Conservation (phyloP, 2,888 invertebrate genomes). For the Harmothoe impar region DNA sequence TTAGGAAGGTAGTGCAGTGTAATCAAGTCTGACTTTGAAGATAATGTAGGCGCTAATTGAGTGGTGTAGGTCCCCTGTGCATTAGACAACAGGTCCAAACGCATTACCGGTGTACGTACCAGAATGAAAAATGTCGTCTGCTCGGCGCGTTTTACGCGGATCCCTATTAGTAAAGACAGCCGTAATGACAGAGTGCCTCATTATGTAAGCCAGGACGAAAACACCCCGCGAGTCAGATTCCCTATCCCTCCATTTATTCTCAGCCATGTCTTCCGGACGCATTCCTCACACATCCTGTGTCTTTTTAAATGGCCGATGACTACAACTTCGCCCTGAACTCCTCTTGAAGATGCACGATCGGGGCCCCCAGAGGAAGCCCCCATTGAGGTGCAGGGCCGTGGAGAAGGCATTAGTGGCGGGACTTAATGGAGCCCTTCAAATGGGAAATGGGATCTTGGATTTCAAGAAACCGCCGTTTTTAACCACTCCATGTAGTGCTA, state of each 20-base stretch:
- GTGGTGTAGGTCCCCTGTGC: too few species aligned
- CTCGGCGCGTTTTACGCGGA: too few species aligned
- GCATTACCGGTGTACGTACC: too few species aligned
- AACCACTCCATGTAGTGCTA: not conserved
- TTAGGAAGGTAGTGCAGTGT: too few species aligned
- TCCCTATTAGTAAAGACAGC: not conserved
- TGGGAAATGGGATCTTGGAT: conserved; percentile 16
- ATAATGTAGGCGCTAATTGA: too few species aligned
- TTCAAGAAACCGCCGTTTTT: conserved; percentile 3
- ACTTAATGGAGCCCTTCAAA: not conserved
- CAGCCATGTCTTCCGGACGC: not conserved
- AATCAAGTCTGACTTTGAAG: too few species aligned
- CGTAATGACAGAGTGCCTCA: not conserved
- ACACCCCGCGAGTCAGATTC: not conserved
- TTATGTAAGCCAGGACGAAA: not conserved
- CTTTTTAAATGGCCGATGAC: not conserved
- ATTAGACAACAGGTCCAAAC: too few species aligned
- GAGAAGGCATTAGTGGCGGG: not conserved
- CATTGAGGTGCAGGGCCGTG: too few species aligned
- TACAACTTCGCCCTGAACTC: too few species aligned
- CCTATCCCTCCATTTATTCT: not conserved
- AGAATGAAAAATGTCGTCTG: too few species aligned
- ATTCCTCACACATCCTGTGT: not conserved
- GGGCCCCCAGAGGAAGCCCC: too few species aligned
- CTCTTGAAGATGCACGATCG: too few species aligned